These are phyloP conservation scores for Heliconius ismenius DNA, from an alignment of 2,888 invertebrate genomes.

Conservation along the genomic window DNA sequence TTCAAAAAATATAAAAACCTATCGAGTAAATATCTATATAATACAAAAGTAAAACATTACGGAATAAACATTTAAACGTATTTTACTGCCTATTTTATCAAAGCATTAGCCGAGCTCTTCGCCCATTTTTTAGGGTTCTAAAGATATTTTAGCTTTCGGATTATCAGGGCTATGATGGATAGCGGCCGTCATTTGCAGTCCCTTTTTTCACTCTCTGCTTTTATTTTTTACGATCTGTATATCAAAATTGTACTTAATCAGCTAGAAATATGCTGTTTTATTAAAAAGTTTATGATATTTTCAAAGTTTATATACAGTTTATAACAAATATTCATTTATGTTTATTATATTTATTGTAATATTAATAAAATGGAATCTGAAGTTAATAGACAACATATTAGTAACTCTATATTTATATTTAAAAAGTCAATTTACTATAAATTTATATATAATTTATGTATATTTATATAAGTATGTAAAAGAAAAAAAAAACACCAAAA, in stretches of 20 bases:
- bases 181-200: slow-evolving; percentile 38
- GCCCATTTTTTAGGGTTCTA: slow-evolving; percentile 35
- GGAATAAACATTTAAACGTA: background rate
- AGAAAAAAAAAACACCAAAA: background rate
- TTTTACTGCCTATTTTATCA: slow-evolving; percentile 16
- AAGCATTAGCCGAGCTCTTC: slow-evolving; percentile 21
- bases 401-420: no score
- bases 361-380: no score
- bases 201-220: slow-evolving; percentile 35
- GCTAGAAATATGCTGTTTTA: slow-evolving; percentile 11
- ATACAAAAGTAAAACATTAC: background rate
- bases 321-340: background rate
- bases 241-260: slow-evolving; percentile 26
- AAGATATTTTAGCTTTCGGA: slow-evolving; percentile 36
- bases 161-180: slow-evolving; percentile 39
- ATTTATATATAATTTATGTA: no score
- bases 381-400: no score
- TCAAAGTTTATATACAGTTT: background rate
- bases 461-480: no score
- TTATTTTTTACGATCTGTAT: slow-evolving; percentile 34
- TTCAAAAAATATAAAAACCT: background rate
- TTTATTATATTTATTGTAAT: background rate
- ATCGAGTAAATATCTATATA: background rate
- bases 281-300: background rate
- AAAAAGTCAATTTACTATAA: no score